Base-by-base conservation (phyloP, 2,888 invertebrate genomes). In the Cyclophora albipunctata region DNA sequence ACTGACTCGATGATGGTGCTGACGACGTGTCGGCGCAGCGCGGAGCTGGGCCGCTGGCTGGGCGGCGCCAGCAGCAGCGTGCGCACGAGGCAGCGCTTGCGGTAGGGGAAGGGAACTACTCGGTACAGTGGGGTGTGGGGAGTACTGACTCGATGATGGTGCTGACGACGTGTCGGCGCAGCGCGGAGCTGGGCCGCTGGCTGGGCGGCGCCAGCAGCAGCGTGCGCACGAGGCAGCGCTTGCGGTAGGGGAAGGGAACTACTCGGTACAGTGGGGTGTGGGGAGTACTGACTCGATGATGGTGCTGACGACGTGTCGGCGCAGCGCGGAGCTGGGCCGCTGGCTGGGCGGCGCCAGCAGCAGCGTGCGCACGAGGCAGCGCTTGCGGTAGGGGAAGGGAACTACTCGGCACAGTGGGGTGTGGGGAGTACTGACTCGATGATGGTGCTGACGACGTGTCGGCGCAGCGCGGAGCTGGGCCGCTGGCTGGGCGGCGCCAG, bases 281-380 rank as follows among this genome's bases (percentile, higher is more conserved):
- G n/a, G n/a, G n/a, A n/a, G n/a, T n/a, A 55, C 40, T 69, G 81
- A 96, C 97, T 95, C 95, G 55, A 98, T 96, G 48, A 98, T 97
- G 59, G 95, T 93, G 6, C 93, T 92, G 49, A 98, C 94, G 20
- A 96, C 95, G 54, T 95, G 92, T 74, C 95, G 92, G 62, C 95
- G 91, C 45, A 97, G 84, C 67, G 94, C 94, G 33, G 92, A 93
- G 62, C 94, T 94, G 43, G 95, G 94, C 2, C 93, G 93, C 60
- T 96, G 90, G 34, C 96, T 94, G 74, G 96, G 96, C 3, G 95
- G 93, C 37, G 96, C 93, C 69, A 93, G 93, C 59, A 93, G 94
- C 55, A 97, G 90, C 37, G 96, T 93, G 66, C 94, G 93, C 0
- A 96, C 91, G 2, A 96, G 93, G 65, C 95, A 93, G 57, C 96